Conservation (phyloP, 2,797 vertebrate species). For the Heterohyrax brucei region DNA sequence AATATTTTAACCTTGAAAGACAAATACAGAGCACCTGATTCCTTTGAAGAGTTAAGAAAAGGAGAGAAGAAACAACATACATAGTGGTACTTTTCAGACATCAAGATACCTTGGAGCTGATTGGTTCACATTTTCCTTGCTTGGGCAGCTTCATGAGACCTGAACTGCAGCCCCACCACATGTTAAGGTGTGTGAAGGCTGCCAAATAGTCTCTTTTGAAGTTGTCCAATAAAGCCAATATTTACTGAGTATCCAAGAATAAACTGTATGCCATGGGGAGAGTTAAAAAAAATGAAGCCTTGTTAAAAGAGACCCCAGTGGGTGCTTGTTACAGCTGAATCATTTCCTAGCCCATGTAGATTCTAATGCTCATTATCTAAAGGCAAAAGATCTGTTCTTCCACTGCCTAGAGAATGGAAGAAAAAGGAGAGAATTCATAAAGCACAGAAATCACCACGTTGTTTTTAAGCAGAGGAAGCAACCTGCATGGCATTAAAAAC, state of each 20-base stretch:
- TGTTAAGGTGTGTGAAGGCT: not conserved
- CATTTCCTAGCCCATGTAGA: not conserved
- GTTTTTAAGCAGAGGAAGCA: slow-evolving; percentile 19
- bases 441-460: not conserved
- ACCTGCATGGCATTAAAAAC: slow-evolving; percentile 8
- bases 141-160: not conserved
- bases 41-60: slow-evolving; percentile 8
- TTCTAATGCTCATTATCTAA: not conserved
- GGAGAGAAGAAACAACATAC: not conserved
- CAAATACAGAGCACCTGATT: not conserved
- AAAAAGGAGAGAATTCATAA: slow-evolving; percentile 27
- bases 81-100: not conserved
- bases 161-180: rapidly evolving
- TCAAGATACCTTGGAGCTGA: not conserved
- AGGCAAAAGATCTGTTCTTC: not conserved
- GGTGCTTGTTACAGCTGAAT: not conserved
- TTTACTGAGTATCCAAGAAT: not conserved
- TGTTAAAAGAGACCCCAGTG: not conserved
- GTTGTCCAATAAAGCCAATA: not conserved
- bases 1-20: not conserved
- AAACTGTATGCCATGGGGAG: not conserved
- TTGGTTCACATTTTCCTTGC: not conserved
- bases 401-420: not conserved
- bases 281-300: not conserved
- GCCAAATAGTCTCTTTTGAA: not conserved